Evolutionary conservation across 2,888 invertebrate genomes (phyloP), one percentile per base, ranked within the genome.

Genomic region (Ctena decussata): DNA sequence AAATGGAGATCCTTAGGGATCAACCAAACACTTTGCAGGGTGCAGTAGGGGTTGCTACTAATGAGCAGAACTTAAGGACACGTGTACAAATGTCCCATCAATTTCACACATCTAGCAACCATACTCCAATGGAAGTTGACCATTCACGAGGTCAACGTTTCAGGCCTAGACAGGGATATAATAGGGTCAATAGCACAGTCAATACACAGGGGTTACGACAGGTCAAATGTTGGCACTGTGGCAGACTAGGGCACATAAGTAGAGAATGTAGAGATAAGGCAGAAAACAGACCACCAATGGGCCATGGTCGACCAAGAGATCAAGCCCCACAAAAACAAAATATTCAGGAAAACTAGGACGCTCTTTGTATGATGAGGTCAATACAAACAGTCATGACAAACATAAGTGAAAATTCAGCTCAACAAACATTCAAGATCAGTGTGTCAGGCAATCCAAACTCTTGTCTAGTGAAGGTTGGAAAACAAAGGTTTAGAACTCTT

Each of bases 401-500:
- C 69, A 37, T 69, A 69, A 39, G 18, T 21, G 21, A 57, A 0
- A 69, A 71, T 35, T 41, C 24, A 44, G 30, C 65, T 72, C 37
- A 6, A 60, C 32, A 65, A 65, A 65, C 32, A 30, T 72, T n/a
- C 8, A 41, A 44, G 24, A 72, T 72, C 2, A 41, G 44, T 44
- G 46, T 72, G 27, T 41, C 72, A 8, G 72, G 81, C 27, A 77
- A 71, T 84, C 75, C 76, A 30, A 75, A 80, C 46, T 84, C 80
- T 24, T 80, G 80, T 49, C 15, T 84, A 8, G 35, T 80, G 21
- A 72, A 80, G 15, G 65, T 84, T 15, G 76, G 39, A 0, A 71
- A 49, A 76, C 71, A 77, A 46, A 84, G 57, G 70, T 77, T 71
- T 77, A 77, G 82, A 77, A 39, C 77, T 53, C 77, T 82, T 73